These are phyloP conservation scores for Illadopsis cleaveri DNA, from an alignment of 2,113 vertebrate species.

Conservation along the genomic window DNA sequence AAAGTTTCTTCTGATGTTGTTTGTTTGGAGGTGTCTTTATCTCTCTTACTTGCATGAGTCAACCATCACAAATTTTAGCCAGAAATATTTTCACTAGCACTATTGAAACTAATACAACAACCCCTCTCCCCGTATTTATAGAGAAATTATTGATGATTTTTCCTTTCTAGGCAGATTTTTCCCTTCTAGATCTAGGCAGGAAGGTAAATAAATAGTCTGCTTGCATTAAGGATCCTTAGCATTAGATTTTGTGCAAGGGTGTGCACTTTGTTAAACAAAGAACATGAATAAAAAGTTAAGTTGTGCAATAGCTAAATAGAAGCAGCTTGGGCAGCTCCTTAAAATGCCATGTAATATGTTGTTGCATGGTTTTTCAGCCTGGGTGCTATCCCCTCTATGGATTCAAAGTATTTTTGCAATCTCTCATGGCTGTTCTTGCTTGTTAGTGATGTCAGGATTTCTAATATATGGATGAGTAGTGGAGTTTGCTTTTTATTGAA, in stretches of 20 bases:
- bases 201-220: neutral
- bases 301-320: neutral
- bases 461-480: neutral
- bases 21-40: neutral
- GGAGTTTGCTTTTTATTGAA: neutral
- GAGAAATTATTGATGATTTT: neutral
- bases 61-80: neutral
- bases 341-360: neutral
- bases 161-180: neutral
- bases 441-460: neutral
- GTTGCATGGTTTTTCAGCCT: neutral
- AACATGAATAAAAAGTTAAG: neutral
- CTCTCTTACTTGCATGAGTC: neutral
- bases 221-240: neutral
- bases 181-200: neutral
- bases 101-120: neutral
- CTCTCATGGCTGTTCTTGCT: neutral
- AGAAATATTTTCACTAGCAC: neutral
- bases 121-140: neutral
- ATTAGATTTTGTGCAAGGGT: neutral
- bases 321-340: neutral
- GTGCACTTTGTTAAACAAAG: neutral
- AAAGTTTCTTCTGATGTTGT: neutral
- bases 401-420: neutral
- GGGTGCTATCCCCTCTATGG: neutral